Base-by-base conservation (phyloP, 2,888 invertebrate genomes). In the Ormia ochracea region DNA sequence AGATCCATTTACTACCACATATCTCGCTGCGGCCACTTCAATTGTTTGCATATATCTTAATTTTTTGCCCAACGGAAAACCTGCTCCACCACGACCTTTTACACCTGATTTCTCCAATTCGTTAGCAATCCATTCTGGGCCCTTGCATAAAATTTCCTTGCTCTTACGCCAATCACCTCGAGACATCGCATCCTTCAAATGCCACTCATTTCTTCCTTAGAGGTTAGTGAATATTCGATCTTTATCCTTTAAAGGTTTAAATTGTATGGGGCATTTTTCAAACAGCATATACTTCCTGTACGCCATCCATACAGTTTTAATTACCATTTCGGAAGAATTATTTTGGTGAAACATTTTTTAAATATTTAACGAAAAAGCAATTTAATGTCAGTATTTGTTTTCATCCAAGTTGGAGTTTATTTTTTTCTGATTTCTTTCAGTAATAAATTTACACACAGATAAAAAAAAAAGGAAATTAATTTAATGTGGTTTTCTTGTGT, bases 11-110 rank as follows among this genome's bases (percentile, higher is more conserved):
- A 99, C 95, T 0, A 99, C 98, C 23, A 99, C 91, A 90, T 98
- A 98, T 87, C 97, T 98, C 0, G 99, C 99, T 68, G 96, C 93
- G 14, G 96, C 97, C 88, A 96, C 96, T 0, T 93, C 92, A 0
- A 98, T 98, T 88, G 97, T 98, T 88, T 97, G 97, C 98, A 99
- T 99, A 90, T 99, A 99, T 14, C 98, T 96, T 98, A 98, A 99
- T 90, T 99, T 99, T 96, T 99, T 96, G 7, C 98, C 98, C 4
- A 98, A 94, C 0, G 98, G 99, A 88, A 98, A 99, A 82, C 99
- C 98, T 45, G 98, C 98, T 3, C 99, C 99, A 4, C 99, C 99
- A 50, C 99, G 93, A 4, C 99, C 99, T 81, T 99, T 93, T 19
- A 99, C 91, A 28, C 99, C 99, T 0, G 98, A 98, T 12, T 93